Evolutionary conservation across 2,888 invertebrate genomes (phyloP).

Genomic region (Chrysolina oricalcia): DNA sequence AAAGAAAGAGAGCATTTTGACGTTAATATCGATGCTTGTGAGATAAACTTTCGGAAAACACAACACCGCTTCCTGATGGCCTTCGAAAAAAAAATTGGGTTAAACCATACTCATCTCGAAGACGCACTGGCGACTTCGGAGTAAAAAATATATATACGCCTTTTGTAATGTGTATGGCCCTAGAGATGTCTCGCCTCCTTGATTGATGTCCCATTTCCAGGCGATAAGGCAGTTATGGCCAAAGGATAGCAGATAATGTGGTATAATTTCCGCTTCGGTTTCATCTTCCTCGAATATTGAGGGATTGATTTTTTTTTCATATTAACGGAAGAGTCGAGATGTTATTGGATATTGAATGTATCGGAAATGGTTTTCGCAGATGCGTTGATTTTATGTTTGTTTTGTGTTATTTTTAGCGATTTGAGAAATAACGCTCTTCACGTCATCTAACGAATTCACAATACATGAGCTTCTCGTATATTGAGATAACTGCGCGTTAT

Average conservation of each 20-base stretch:
- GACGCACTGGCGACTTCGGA: neutral
- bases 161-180: slow-evolving; percentile 21
- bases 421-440: no score
- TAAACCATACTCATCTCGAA: neutral
- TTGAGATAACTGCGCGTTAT: no score
- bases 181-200: slow-evolving; percentile 47
- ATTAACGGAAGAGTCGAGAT: neutral
- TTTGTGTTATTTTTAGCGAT: neutral
- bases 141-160: slow-evolving; percentile 28
- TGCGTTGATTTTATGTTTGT: neutral
- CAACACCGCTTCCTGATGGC: slow-evolving; percentile 22
- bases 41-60: neutral
- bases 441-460: no score
- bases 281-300: slow-evolving; percentile 30
- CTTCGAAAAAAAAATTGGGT: slow-evolving; percentile 5
- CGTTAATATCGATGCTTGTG: neutral
- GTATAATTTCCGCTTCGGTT: slow-evolving; percentile 42
- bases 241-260: slow-evolving; percentile 46
- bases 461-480: no score
- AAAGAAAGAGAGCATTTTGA: neutral
- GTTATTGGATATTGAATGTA: slow-evolving; percentile 14
- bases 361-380: neutral
- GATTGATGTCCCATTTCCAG: slow-evolving; percentile 57
- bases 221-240: slow-evolving; percentile 46
- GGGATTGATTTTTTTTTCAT: slow-evolving; percentile 15